A percentile compares a stretch with the other conserved stretches of the same genome.
Conservation (phyloP, 1,140 invertebrate genomes). For the Drosophila melanica region DNA sequence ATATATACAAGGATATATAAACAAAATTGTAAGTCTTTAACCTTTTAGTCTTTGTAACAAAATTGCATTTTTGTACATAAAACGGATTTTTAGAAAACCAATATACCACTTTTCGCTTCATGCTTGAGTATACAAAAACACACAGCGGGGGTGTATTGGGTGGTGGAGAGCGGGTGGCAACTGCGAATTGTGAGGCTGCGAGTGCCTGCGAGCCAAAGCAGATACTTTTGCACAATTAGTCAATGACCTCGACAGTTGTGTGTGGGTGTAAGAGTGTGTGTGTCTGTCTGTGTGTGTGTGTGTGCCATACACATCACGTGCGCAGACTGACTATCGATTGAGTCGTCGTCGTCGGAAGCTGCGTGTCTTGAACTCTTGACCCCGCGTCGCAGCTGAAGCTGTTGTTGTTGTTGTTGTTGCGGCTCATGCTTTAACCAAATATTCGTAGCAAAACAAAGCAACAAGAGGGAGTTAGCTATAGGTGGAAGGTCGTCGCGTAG, state of each 20-base stretch:
- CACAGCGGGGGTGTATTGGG: background rate
- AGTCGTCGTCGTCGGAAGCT: constrained; percentile 71
- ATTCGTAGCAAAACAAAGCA: constrained; percentile 77
- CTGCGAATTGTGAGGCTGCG: constrained; percentile 4
- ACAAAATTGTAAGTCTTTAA: too few relatives aligned
- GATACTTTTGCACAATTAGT: constrained; percentile 75
- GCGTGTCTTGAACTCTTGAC: constrained; percentile 80
- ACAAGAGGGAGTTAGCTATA: constrained; percentile 12
- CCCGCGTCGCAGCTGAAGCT: constrained; percentile 52
- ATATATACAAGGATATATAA: too few relatives aligned
- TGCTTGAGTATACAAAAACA: too few relatives aligned
- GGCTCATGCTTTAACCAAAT: constrained; percentile 49
- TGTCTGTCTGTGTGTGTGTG: constrained; percentile 8
- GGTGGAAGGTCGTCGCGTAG: constrained; percentile 3
- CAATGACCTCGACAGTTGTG: constrained; percentile 72
- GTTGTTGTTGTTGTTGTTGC: constrained; percentile 42
- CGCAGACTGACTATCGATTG: constrained; percentile 80
- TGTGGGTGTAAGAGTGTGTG: constrained; percentile 5
- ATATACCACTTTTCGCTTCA: too few relatives aligned
- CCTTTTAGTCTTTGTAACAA: too few relatives aligned
- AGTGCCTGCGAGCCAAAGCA: constrained; percentile 3
- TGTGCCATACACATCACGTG: constrained; percentile 62
- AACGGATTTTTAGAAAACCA: background rate
- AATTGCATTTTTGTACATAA: too few relatives aligned
- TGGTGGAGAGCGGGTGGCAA: constrained; percentile 7